Evolutionary conservation across 1,140 invertebrate species (phyloP).

Genomic region (Heliconius congener): DNA sequence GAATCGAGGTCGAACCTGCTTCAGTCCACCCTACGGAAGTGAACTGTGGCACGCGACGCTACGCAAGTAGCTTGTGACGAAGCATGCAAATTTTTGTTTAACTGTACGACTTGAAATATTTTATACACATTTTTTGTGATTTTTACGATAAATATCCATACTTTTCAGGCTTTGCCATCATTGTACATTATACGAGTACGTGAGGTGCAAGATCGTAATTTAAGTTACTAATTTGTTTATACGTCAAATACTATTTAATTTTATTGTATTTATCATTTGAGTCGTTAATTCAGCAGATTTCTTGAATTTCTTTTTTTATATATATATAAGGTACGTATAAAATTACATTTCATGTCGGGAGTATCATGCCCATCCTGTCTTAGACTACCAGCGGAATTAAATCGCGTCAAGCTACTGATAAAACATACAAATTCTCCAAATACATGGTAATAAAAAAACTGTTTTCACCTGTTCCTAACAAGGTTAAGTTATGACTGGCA

Average conservation of each 20-base stretch:
- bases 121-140: not conserved
- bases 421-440: not conserved
- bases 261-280: too few relatives aligned
- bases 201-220: too few relatives aligned
- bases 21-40: constrained; percentile 58
- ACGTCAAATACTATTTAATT: too few relatives aligned
- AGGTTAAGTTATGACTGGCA: not conserved
- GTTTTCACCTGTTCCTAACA: not conserved
- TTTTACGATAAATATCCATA: too few relatives aligned
- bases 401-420: not conserved
- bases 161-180: too few relatives aligned
- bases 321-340: not conserved
- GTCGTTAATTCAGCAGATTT: too few relatives aligned
- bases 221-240: too few relatives aligned
- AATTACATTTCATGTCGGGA: not conserved
- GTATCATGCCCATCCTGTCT: not conserved
- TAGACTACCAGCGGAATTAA: not conserved
- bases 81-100: constrained; percentile 75
- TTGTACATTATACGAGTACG: too few relatives aligned
- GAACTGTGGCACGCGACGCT: constrained; percentile 63
- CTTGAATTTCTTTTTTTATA: too few relatives aligned
- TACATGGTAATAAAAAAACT: not conserved
- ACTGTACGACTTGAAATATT: not conserved
- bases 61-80: constrained; percentile 67
- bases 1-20: constrained; percentile 58